Conservation (phyloP, 2,888 invertebrate genomes). For the Hoplodrina ambigua region DNA sequence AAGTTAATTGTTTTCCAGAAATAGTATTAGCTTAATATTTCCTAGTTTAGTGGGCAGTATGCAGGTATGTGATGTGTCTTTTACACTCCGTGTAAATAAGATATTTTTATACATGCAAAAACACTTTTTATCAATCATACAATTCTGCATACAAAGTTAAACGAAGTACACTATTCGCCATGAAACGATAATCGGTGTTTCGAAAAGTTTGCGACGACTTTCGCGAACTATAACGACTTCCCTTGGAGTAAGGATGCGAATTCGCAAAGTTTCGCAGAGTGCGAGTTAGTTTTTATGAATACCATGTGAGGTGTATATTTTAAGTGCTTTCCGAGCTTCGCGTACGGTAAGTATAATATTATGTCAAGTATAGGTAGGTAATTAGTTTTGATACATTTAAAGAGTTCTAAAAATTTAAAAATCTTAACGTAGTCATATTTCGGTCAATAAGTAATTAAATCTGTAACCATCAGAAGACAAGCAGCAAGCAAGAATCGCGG, state of each 20-base stretch:
- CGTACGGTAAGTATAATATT: conserved; percentile 15
- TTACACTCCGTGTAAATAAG: too few relatives aligned
- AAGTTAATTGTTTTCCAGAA: too few relatives aligned
- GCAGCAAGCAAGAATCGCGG: too few relatives aligned
- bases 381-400: conserved; percentile 20
- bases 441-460: too few relatives aligned
- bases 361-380: conserved; percentile 23
- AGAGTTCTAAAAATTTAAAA: conserved; percentile 1
- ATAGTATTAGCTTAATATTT: too few relatives aligned
- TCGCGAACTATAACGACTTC: conserved; percentile 53
- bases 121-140: conserved; percentile 33
- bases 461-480: too few relatives aligned
- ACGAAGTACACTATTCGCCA: conserved; percentile 25
- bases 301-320: conserved; percentile 23
- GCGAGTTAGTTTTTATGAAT: conserved; percentile 57
- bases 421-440: too few relatives aligned
- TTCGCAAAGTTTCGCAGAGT: conserved; percentile 42
- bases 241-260: conserved; percentile 28
- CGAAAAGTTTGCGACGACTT: conserved; percentile 50
- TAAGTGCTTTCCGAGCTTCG: conserved; percentile 22
- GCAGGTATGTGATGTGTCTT: too few relatives aligned
- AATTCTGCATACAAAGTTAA: conserved; percentile 22
- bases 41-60: too few relatives aligned
- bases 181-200: conserved; percentile 49
- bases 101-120: not conserved